Evolutionary conservation across 2,113 vertebrate species (phyloP), one percentile per base, ranked within the genome.

Genomic region (Grammomys surdaster): DNA sequence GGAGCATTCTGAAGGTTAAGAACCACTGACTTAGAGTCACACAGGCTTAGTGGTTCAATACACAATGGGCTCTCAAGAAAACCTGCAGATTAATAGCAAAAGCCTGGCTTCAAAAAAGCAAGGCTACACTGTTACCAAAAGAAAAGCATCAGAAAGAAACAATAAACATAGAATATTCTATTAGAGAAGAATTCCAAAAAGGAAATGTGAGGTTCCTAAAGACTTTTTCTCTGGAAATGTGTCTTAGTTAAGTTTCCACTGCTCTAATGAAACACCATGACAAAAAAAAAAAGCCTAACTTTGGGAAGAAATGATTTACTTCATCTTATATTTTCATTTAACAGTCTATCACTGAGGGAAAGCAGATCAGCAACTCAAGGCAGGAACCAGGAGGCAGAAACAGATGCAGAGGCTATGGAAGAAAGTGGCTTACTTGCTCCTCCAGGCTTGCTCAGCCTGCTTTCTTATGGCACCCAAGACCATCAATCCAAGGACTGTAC

Each of bases 61-160:
- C 31, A 36, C 89, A 36, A 93, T 16, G 19, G 7, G 48, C 4
- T 20, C 65, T 93, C 95, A 51, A 67, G 92, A 94, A 97, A 93
- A 67, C 70, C 58, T 65, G 60, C 84, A 90, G 90, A 46, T 67
- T 51, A 87, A 65, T 2, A 90, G 80, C 51, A 89, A 40, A 36
- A 60, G 24, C 2, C 0, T 33, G 40, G n/a, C 51, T 84, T 85
- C 90, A 91, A 91, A 96, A 40, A 22, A 51, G 16, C 46, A 81
- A 88, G 70, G 19, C 65, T 84, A 8, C 40, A 84, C 87, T 85
- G 40, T 65, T 70, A 22, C 76, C 54, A 67, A 43, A 95, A 92
- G 22, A 20, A 24, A 11, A 63, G 58, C 33, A 54, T 40, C 36
- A 85, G 65, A 95, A 89, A 13, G 31, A n/a, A 11, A 60, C 58